Percentiles rank a stretch among this genome's conserved stretches.
Conservation (phyloP, 2,888 invertebrate species). For the Heteromyza rotundicornis region DNA sequence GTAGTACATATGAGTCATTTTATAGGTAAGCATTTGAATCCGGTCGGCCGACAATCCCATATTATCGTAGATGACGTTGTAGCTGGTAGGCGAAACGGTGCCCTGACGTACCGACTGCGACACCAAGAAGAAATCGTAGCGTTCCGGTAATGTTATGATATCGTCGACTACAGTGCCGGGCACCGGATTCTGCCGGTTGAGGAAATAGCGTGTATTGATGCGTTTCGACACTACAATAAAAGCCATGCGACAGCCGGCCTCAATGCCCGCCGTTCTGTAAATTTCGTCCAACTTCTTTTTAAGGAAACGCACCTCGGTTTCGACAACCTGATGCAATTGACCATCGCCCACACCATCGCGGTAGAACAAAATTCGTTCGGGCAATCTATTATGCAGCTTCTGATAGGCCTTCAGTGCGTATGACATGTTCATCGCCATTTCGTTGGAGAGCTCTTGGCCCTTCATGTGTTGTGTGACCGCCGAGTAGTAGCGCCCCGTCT, state of each 20-base stretch:
- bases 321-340: conserved; percentile 78
- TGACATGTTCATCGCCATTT: conserved; percentile 71
- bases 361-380: conserved; percentile 79
- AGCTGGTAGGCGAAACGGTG: conserved; percentile 89
- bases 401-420: conserved; percentile 53
- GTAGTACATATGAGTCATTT: conserved; percentile 87
- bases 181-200: conserved; percentile 70
- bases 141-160: conserved; percentile 79
- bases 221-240: conserved; percentile 90
- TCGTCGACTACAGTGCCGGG: conserved; percentile 91
- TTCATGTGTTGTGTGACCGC: conserved; percentile 74
- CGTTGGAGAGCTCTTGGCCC: conserved; percentile 78
- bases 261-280: conserved; percentile 64
- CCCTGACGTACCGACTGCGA: conserved; percentile 88
- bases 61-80: conserved; percentile 82
- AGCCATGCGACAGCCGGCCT: conserved; percentile 65
- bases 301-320: conserved; percentile 74
- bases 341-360: conserved; percentile 96
- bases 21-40: conserved; percentile 84
- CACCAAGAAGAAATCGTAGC: conserved; percentile 90
- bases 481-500: conserved; percentile 74
- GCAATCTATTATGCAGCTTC: conserved; percentile 63
- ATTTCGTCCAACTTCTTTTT: conserved; percentile 66
- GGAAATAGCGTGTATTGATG: conserved; percentile 80
- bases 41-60: conserved; percentile 73